Base-by-base conservation (phyloP, 2,113 vertebrate species). In the Scomber japonicus region DNA sequence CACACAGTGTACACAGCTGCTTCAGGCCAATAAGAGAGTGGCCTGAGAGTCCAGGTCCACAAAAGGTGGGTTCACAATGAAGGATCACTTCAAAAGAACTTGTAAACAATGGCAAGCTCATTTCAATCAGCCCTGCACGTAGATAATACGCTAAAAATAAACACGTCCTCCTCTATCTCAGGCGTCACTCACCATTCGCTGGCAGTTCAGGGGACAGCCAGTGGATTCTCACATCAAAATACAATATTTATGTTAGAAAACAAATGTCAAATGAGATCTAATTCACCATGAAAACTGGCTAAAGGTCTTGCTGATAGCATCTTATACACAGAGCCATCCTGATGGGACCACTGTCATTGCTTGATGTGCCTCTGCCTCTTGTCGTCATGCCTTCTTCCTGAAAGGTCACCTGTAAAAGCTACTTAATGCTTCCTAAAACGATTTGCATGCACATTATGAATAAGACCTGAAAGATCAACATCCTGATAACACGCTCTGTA, bases 21-120 rank as follows among this genome's bases (percentile, higher is more conserved):
- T 80, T 51, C 78, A 35, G 78, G 88, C 78, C 86, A 80, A 81
- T 68, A 73, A 76, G 67, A 78, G 92, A 79, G 86, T 76, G 82
- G 88, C 87, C 80, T 57, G 84, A 89, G 85, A 85, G 88, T 79
- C 81, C 80, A 82, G 50, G 63, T 67, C 88, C 87, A 91, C 94
- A 91, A 94, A 95, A 94, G 91, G 82, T 70, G 5, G 84, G 78
- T 82, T 87, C 88, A 93, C 88, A 93, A 92, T 93, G 87, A 93
- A 88, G 86, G 91, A 92, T 93, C 92, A 93, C 94, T 94, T 96
- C 93, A 96, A 95, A 95, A 92, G 94, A 90, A 88, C 91, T 91
- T 60, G 89, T 78, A 93, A 92, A 95, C 94, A 95, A 95, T 95
- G 84, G 91, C 64, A 16, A 83, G 76, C 75, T 74, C 83, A 77